Base-by-base conservation (phyloP, 2,888 invertebrate species). In the Phorcus lineatus region DNA sequence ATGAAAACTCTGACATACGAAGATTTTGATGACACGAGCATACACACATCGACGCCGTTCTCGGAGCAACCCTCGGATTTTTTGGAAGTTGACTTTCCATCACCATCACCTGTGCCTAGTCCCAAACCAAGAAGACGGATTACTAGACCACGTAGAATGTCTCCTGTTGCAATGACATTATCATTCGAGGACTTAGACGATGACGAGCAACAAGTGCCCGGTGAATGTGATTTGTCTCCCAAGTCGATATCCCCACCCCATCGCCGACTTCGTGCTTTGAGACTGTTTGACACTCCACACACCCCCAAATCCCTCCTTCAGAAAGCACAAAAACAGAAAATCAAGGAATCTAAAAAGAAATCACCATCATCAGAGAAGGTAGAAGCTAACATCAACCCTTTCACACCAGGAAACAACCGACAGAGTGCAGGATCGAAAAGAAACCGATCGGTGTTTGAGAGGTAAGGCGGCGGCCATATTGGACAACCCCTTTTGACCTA, bases 251-350 rank as follows among this genome's bases (percentile, higher is more conserved):
- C 93, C 6, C 95, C 95, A 52, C 95, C 95, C 11, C 90, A 91
- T 81, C 88, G 91, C 81, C 88, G 88, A 79, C 84, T 92, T 40
- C 87, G 91, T 70, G 89, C 95, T 0, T 90, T 94, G 89, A 95
- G 97, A 87, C 94, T 97, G 0, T 96, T 96, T 90, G 97, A 97
- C 93, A 96, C 96, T 77, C 97, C 97, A 0, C 95, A 96, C 84
- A 97, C 97, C 4, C 97, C 97, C 3, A 97, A 97, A 94, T 96
- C 96, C 0, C 94, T 97, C 22, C 93, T 96, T 52, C 95, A 96
- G 90, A 96, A 96, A 89, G 90, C 92, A 0, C 85, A 88, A 70
- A 83, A 85, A 82, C 81, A 53, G 79, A 79, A 77, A 78, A 55
- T 67, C 76, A 22, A 78, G 57, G 79, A 80, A 74, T 79, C 77